These are phyloP conservation scores for Bufo bufo DNA, from an alignment of 2,113 vertebrate genomes.

Conservation along the genomic window DNA sequence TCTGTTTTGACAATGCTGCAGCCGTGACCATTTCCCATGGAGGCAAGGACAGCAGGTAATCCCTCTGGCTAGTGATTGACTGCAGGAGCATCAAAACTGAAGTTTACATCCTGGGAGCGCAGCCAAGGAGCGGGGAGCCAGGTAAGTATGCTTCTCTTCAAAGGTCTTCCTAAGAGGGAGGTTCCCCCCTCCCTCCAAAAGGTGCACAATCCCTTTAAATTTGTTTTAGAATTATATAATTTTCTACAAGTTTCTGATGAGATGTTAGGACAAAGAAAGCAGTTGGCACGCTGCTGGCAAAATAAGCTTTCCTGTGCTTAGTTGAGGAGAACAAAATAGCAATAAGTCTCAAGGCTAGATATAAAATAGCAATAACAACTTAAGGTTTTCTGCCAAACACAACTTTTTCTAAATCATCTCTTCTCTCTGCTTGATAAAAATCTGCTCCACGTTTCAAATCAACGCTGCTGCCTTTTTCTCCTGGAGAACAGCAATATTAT, in stretches of 20 bases:
- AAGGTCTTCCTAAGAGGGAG: too few species aligned
- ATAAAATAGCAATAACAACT: not conserved
- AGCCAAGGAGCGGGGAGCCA: too few species aligned
- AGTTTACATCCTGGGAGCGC: too few species aligned
- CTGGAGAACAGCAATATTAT: conserved; percentile 29
- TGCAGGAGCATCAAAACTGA: too few species aligned
- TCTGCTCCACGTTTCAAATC: not conserved
- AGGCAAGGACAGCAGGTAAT: too few species aligned
- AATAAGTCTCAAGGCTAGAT: not conserved
- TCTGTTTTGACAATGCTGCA: too few species aligned
- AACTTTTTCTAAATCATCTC: not conserved
- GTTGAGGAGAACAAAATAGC: not conserved
- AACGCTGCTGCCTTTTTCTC: not conserved
- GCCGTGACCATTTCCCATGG: too few species aligned
- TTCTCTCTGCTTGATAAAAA: conserved; percentile 3
- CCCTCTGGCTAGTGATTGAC: too few species aligned
- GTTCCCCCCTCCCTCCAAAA: not conserved
- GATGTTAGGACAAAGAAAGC: not conserved
- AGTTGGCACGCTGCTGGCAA: not conserved
- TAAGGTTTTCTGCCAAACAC: not conserved
- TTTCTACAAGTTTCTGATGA: not conserved
- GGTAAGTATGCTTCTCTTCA: too few species aligned
- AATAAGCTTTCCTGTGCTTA: not conserved
- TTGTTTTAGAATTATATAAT: not conserved
- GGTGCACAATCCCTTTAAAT: not conserved